A percentile compares a stretch with the other conserved stretches of the same genome.
These are phyloP conservation scores for Zaprionus davidi DNA, from an alignment of 1,140 invertebrate genomes.

Conservation along the genomic window DNA sequence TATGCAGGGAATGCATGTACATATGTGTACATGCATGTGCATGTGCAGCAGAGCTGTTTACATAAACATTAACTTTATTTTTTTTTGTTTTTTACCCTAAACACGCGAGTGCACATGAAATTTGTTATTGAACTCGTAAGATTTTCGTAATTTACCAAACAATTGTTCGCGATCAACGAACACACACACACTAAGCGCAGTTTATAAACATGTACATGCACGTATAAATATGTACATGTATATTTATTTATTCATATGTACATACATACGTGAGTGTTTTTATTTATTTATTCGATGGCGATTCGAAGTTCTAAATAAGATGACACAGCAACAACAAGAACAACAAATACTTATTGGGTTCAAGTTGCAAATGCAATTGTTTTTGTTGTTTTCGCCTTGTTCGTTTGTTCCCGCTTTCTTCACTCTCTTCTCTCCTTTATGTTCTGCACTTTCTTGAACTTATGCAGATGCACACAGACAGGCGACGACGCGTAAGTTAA, in stretches of 20 bases:
- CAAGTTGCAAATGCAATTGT: constrained; percentile 6
- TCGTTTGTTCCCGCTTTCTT: neutral
- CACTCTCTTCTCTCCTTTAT: neutral
- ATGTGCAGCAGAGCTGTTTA: neutral
- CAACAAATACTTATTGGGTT: constrained; percentile 1
- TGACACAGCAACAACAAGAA: neutral
- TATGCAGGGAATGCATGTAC: neutral
- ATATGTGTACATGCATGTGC: neutral
- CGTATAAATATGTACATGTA: neutral
- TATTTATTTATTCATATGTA: neutral
- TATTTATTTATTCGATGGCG: constrained; percentile 1
- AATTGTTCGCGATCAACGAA: neutral
- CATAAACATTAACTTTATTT: neutral
- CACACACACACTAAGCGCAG: neutral
- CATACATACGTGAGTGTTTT: neutral
- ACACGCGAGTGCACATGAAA: constrained; percentile 1
- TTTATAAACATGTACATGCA: neutral
- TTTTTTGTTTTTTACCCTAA: neutral
- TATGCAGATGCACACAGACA: constrained; percentile 3
- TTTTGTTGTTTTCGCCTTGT: constrained; percentile 4
- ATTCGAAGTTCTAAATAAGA: constrained; percentile 5
- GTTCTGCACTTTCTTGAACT: constrained; percentile 5
- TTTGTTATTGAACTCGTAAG: constrained; percentile 7
- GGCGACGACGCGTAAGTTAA: constrained; percentile 1
- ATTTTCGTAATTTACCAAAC: constrained; percentile 1